Percentiles rank a stretch among this genome's conserved stretches.
Conservation (phyloP, 2,113 vertebrate species). For the Gavia stellata region DNA sequence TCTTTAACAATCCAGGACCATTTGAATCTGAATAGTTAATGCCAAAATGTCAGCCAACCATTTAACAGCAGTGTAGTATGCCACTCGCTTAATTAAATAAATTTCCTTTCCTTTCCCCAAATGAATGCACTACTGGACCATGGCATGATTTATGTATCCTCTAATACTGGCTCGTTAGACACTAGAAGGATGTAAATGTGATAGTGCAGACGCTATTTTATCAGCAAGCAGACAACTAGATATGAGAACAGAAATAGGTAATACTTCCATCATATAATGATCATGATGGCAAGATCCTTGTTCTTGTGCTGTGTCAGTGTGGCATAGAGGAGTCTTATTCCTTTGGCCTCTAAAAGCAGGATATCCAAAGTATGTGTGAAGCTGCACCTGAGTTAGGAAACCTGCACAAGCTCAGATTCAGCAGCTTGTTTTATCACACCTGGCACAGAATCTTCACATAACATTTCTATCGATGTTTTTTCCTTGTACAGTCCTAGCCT, state of each 20-base stretch:
- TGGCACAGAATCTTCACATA: neutral
- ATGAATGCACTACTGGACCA: neutral
- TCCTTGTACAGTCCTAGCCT: neutral
- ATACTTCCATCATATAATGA: neutral
- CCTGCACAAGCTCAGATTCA: neutral
- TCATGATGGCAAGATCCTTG: neutral
- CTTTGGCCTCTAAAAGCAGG: neutral
- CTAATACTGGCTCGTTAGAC: neutral
- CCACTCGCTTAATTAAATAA: neutral
- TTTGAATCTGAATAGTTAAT: neutral
- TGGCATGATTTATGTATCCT: neutral
- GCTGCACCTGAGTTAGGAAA: neutral
- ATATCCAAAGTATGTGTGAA: neutral
- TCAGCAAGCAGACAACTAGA: neutral
- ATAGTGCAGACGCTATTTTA: neutral
- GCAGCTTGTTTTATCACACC: neutral
- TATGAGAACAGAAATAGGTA: neutral
- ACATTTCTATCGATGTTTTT: neutral
- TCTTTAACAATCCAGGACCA: neutral
- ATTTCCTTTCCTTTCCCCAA: neutral
- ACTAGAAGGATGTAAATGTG: neutral
- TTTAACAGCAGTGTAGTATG: neutral
- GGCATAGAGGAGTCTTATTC: neutral
- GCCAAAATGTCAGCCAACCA: neutral
- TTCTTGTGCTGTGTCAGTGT: neutral